Evolutionary conservation across 2,888 invertebrate genomes (phyloP), one percentile per base, ranked within the genome.

Genomic region (Polydrusus pterygomalis): DNA sequence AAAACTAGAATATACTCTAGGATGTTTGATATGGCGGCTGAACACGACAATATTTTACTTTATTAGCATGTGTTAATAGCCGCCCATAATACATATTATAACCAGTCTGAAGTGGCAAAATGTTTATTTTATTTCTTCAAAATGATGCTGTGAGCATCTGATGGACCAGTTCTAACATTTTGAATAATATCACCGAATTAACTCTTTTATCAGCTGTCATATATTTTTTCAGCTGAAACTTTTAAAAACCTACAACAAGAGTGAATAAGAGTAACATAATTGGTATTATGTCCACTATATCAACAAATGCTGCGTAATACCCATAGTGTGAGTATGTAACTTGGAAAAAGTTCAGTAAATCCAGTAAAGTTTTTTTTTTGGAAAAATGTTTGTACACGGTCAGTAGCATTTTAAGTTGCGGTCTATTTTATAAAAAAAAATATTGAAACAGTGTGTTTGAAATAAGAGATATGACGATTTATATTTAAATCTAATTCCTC

Each of bases 181-280:
- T 43, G n/a, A 64, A 45, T 65, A 63, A 11, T 20, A 30, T 30
- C 25, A 54, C 13, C 25, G 8, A 13, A 25, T 54, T 54, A 54
- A 30, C 13, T 25, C 17, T 63, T 38, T 17, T 3, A 20, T 49
- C 65, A 65, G 65, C 65, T 65, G 65, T 15, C 18, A 17, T 17
- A 34, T 65, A 65, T 65, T 65, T 47, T 65, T 65, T 65, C 65
- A 65, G 65, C 65, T 65, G 65, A 49, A 40, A 15, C 11, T 17
- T 40, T 30, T 34, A 7, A 8, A 34, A 3, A 3, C 5, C 2
- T 25, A 1, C 5, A 11, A 25, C 11, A 11, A 11, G 20, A 20
- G 25, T 51, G 25, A 54, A 54, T 54, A 54, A 11, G 8, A 5
- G 17, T 13, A 25, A 25, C n/a, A 25, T n/a, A 30, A 54, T 54